Evolutionary conservation across 2,888 invertebrate genomes (phyloP).

Genomic region (Scaptomyza polygonia): DNA sequence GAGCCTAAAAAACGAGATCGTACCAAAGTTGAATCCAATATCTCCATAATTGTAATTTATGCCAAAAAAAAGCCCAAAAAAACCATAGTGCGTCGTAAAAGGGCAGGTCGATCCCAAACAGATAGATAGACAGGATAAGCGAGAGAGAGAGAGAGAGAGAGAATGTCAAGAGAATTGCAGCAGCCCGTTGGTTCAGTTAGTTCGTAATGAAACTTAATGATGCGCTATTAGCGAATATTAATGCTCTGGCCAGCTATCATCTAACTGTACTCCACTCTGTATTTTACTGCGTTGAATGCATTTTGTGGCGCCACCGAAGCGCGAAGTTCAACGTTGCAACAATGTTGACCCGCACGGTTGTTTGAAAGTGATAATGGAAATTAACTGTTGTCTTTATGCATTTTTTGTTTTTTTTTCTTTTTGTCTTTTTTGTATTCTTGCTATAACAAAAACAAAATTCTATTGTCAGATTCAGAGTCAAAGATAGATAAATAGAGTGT

Average conservation of each 20-base stretch:
- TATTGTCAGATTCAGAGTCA: slow-evolving; percentile 45
- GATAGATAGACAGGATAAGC: neutral
- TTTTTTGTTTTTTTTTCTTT: neutral
- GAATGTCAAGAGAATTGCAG: slow-evolving; percentile 7
- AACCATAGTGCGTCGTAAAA: too few relatives aligned
- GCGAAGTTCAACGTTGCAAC: slow-evolving; percentile 52
- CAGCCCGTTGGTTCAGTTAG: slow-evolving; percentile 20
- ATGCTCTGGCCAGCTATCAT: slow-evolving; percentile 21
- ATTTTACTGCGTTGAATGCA: slow-evolving; percentile 43
- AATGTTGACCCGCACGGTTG: too few relatives aligned
- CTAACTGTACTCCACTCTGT: slow-evolving; percentile 49
- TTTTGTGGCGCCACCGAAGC: slow-evolving; percentile 64
- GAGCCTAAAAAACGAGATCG: too few relatives aligned
- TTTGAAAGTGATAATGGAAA: neutral
- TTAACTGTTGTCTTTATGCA: neutral
- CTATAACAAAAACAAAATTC: neutral
- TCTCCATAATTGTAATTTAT: too few relatives aligned
- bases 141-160: neutral
- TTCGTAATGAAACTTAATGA: slow-evolving; percentile 77
- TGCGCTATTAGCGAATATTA: slow-evolving; percentile 65
- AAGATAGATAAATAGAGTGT: slow-evolving; percentile 8
- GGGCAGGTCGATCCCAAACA: slow-evolving; percentile 11
- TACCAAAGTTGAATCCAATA: too few relatives aligned
- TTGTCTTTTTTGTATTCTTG: slow-evolving; percentile 1
- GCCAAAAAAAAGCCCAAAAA: too few relatives aligned